These are phyloP conservation scores for Rhinatrema bivittatum DNA, from an alignment of 2,797 vertebrate genomes.

Conservation along the genomic window DNA sequence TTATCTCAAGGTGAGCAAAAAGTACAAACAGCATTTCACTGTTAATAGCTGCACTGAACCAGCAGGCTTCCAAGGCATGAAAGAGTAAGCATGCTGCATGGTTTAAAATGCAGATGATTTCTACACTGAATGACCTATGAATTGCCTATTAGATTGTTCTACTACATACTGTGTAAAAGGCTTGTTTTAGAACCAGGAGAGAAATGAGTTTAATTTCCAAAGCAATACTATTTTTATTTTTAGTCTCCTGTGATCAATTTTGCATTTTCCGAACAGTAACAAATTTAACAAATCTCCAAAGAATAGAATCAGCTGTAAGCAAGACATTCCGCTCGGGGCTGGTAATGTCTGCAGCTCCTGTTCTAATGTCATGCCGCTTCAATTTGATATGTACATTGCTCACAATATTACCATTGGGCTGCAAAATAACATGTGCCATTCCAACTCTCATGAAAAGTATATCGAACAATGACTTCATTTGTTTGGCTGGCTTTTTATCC, in stretches of 20 bases:
- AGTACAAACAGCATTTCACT: too few relatives aligned
- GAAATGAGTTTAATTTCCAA: slow-evolving; percentile 17
- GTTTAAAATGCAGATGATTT: neutral
- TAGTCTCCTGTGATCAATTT: slow-evolving; percentile 8
- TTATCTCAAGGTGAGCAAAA: too few relatives aligned
- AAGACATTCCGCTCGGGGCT: slow-evolving; percentile 9
- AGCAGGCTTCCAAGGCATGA: too few relatives aligned
- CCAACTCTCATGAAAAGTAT: slow-evolving; percentile 1
- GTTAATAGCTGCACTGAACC: too few relatives aligned
- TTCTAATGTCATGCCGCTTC: slow-evolving; percentile 1
- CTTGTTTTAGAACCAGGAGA: slow-evolving; percentile 10
- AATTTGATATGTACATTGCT: neutral
- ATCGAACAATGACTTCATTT: neutral
- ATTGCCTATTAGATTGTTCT: neutral
- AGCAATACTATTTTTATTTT: slow-evolving; percentile 23
- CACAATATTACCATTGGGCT: neutral
- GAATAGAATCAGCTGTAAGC: slow-evolving; percentile 15
- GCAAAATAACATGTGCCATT: neutral
- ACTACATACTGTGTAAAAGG: neutral
- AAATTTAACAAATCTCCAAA: slow-evolving; percentile 25
- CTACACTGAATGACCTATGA: neutral
- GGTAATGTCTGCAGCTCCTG: slow-evolving; percentile 6
- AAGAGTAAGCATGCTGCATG: too few relatives aligned
- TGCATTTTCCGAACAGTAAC: slow-evolving; percentile 28
- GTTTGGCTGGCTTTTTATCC: neutral